Percentiles rank a stretch among this genome's conserved stretches.
Evolutionary conservation across 53 echinoderm and acorn worm genomes (phyloP).

Genomic region (Arbacia lixula): DNA sequence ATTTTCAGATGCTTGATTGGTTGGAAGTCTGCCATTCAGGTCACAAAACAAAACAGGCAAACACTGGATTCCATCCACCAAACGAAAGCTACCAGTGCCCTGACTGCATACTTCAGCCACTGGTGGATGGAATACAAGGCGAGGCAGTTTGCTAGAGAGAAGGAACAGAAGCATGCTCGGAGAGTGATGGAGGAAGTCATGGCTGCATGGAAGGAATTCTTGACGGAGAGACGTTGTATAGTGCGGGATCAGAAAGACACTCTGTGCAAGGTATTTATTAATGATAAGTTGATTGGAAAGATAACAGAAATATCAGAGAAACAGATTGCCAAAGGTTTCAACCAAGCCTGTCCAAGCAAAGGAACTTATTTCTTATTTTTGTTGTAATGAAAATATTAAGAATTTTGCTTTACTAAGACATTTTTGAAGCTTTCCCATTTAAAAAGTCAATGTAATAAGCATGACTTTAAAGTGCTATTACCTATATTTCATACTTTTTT

Average conservation of each 20-base stretch:
- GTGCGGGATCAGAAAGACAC: background rate
- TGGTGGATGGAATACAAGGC: conserved; percentile 33
- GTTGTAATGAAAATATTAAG: too few relatives aligned
- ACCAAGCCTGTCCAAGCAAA: too few relatives aligned
- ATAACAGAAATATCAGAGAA: too few relatives aligned
- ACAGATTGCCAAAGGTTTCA: too few relatives aligned
- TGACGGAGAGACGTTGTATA: conserved; percentile 5
- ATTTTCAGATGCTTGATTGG: conserved; percentile 5
- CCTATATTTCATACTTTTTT: background rate
- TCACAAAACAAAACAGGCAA: background rate
- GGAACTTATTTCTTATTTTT: too few relatives aligned
- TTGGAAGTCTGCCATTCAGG: conserved; percentile 4
- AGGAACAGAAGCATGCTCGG: background rate
- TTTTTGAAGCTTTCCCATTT: too few relatives aligned
- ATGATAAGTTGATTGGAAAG: too few relatives aligned
- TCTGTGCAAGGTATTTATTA: conserved; percentile 9
- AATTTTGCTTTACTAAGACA: too few relatives aligned
- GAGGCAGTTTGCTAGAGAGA: conserved; percentile 1
- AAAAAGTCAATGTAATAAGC: too few relatives aligned
- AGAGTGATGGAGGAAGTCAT: background rate
- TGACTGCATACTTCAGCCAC: background rate
- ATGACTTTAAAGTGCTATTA: too few relatives aligned
- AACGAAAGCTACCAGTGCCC: background rate
- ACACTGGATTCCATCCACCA: conserved; percentile 15
- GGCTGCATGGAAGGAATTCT: conserved; percentile 21